phyloP scores from a whole-genome alignment of 2,797 vertebrate genomes.

The Oophaga sylvatica region DNA sequence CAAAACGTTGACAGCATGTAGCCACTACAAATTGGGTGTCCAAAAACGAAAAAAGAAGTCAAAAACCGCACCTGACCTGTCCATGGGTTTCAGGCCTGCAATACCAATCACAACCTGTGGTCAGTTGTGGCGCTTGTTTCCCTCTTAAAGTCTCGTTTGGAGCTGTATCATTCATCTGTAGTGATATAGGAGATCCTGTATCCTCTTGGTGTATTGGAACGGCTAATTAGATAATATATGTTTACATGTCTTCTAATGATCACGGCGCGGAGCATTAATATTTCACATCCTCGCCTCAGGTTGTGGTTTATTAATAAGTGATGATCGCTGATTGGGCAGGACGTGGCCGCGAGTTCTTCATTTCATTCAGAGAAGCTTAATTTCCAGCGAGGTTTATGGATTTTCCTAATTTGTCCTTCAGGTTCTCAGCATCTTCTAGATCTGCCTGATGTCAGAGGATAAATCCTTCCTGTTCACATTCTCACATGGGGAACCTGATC shows the following conservation, averaged over 20 bases:
- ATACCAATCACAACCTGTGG: neutral
- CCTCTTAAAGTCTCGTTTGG: neutral
- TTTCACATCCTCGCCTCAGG: conserved; percentile 28
- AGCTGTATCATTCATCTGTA: too few relatives aligned
- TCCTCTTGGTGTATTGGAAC: conserved; percentile 32
- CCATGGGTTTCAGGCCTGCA: neutral
- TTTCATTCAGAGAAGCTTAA: neutral
- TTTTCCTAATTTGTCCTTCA: neutral
- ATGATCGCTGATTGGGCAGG: neutral
- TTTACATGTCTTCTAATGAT: conserved; percentile 56
- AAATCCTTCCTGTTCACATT: neutral
- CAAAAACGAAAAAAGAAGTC: too few relatives aligned
- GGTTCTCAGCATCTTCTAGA: neutral
- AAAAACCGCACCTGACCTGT: neutral
- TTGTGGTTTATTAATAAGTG: conserved; percentile 55
- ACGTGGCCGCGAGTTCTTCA: neutral
- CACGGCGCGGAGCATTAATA: conserved; percentile 48
- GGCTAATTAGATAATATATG: conserved; percentile 57
- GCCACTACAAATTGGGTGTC: too few relatives aligned
- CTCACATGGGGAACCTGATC: too few relatives aligned
- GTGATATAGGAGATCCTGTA: neutral
- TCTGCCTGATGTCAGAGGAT: neutral
- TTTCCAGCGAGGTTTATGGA: neutral
- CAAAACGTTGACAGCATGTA: too few relatives aligned
- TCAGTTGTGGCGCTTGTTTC: neutral